Conservation (phyloP, 2,113 vertebrate genomes). For the Apistogramma diplotaenia region DNA sequence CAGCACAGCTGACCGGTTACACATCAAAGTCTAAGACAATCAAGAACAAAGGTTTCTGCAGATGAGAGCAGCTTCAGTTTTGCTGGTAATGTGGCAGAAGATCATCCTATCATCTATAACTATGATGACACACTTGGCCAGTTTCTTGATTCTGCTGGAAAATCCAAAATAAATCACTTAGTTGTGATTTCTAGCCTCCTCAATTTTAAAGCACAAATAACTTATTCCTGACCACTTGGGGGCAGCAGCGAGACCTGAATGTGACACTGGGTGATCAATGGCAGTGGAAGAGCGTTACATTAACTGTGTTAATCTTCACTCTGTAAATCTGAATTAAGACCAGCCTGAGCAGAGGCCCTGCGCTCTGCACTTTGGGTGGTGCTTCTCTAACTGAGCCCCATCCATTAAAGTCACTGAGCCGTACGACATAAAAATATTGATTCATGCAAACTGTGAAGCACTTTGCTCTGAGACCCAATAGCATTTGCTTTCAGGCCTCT, state of each 20-base stretch:
- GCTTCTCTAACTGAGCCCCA: neutral
- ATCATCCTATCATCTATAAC: too few species aligned
- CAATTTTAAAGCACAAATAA: neutral
- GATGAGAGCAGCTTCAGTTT: too few species aligned
- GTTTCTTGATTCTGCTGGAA: too few species aligned
- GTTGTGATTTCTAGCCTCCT: accelerated
- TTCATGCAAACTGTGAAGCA: neutral
- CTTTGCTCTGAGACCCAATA: neutral
- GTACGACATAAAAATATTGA: neutral
- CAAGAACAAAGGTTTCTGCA: too few species aligned
- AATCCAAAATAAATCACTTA: too few species aligned
- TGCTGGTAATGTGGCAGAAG: too few species aligned
- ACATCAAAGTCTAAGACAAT: too few species aligned
- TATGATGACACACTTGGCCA: too few species aligned
- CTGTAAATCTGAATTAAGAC: too few species aligned
- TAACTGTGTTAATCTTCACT: accelerated
- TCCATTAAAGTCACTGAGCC: neutral
- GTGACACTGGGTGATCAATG: accelerated
- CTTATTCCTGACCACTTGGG: neutral
- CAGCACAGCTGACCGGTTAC: too few species aligned
- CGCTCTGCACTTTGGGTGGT: neutral
- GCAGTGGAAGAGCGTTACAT: neutral
- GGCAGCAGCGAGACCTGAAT: neutral
- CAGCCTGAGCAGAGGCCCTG: too few species aligned
- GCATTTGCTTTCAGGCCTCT: too few species aligned